Percentiles rank a stretch among this genome's conserved stretches.
phyloP scores from a whole-genome alignment of 2,797 vertebrate species.

The Centropyge bicolor region DNA sequence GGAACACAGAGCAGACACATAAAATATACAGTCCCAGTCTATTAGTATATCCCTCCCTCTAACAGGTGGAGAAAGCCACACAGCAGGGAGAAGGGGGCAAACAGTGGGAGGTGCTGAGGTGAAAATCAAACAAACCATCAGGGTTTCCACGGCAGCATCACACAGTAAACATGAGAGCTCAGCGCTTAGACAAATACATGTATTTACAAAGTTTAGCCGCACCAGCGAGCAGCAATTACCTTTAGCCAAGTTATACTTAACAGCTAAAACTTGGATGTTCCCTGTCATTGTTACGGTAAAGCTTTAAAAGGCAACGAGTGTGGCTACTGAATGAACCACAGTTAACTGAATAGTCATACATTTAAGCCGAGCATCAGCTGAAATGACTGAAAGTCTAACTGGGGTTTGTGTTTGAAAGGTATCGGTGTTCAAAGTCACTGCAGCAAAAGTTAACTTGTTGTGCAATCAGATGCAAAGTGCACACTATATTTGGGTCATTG shows the following conservation, averaged over 20 bases:
- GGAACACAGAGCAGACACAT: conserved; percentile 58
- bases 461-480: neutral
- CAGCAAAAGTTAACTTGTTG: neutral
- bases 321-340: conserved; percentile 10
- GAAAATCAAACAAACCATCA: conserved; percentile 77
- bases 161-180: conserved; percentile 62
- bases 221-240: conserved; percentile 40
- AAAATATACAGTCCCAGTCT: conserved; percentile 50
- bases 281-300: neutral
- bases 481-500: conserved; percentile 9
- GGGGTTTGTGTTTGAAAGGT: conserved; percentile 6
- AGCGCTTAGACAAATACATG: conserved; percentile 58
- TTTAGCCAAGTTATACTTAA: conserved; percentile 8
- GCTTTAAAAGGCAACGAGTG: conserved; percentile 7
- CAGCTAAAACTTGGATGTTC: conserved; percentile 6
- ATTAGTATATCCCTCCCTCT: conserved; percentile 10
- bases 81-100: conserved; percentile 32
- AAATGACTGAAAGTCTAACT: neutral
- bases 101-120: conserved; percentile 58
- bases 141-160: conserved; percentile 74
- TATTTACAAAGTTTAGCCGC: conserved; percentile 62
- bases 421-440: conserved; percentile 13
- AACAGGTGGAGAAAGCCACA: conserved; percentile 74
- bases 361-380: neutral
- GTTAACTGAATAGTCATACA: neutral